These are phyloP conservation scores for Oryzias curvinotus DNA, from an alignment of 2,113 vertebrate genomes.

Conservation along the genomic window DNA sequence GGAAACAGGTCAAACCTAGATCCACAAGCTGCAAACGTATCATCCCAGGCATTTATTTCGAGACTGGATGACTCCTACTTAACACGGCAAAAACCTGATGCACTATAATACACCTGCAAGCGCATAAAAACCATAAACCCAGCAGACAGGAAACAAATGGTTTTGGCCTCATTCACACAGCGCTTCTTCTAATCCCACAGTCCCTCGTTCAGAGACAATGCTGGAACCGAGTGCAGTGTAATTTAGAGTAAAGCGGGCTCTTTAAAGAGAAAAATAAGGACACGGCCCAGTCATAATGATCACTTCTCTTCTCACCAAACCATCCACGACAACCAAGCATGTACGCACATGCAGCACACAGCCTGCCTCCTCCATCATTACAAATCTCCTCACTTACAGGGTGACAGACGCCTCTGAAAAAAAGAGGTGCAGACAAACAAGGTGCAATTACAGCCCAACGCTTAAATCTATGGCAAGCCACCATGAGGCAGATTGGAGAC, in stretches of 20 bases:
- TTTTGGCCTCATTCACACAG: slow-evolving; percentile 32
- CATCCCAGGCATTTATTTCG: slow-evolving; percentile 9
- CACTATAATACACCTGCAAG: slow-evolving; percentile 35
- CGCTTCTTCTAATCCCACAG: slow-evolving; percentile 28
- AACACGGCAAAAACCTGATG: slow-evolving; percentile 7
- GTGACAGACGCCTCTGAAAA: slow-evolving; percentile 34
- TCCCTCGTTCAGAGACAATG: slow-evolving; percentile 22
- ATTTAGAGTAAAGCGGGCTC: slow-evolving; percentile 35
- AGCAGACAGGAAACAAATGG: slow-evolving; percentile 27
- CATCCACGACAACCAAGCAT: background rate
- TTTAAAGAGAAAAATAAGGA: slow-evolving; percentile 55
- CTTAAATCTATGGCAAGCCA: slow-evolving; percentile 44
- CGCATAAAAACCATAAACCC: background rate
- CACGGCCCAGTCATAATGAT: slow-evolving; percentile 48
- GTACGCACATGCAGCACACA: slow-evolving; percentile 2
- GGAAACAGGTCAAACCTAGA: slow-evolving; percentile 1
- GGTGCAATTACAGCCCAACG: slow-evolving; percentile 35
- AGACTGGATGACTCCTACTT: slow-evolving; percentile 18
- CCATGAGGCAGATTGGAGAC: slow-evolving; percentile 23
- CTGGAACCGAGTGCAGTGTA: slow-evolving; percentile 21
- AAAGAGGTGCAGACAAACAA: slow-evolving; percentile 56
- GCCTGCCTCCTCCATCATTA: slow-evolving; percentile 22
- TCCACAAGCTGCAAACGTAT: slow-evolving; percentile 24
- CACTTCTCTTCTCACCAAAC: slow-evolving; percentile 22
- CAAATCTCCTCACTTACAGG: slow-evolving; percentile 35